Conservation (phyloP, 2,888 invertebrate genomes). For the Priocnemis perturbator region DNA sequence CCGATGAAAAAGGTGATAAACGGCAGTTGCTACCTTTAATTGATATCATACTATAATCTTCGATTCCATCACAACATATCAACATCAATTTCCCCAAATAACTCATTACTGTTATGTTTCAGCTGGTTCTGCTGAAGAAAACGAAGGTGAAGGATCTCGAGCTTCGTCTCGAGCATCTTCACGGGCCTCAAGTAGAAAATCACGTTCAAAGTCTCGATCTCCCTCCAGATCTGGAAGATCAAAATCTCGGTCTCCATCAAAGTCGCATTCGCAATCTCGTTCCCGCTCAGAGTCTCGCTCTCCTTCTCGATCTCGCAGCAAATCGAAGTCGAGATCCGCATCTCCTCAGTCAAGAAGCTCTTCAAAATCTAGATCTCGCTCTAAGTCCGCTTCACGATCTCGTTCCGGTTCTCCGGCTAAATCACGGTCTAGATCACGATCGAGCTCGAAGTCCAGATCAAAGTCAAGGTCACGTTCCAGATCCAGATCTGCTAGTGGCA, state of each 20-base stretch:
- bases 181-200: slow-evolving; percentile 66
- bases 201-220: slow-evolving; percentile 61
- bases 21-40: neutral
- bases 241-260: slow-evolving; percentile 64
- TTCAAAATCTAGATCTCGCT: slow-evolving; percentile 62
- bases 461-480: slow-evolving; percentile 63
- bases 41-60: neutral
- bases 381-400: slow-evolving; percentile 57
- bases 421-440: slow-evolving; percentile 63
- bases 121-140: slow-evolving; percentile 68
- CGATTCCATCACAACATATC: too few relatives aligned
- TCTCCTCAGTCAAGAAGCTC: slow-evolving; percentile 56
- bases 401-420: slow-evolving; percentile 64
- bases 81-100: neutral
- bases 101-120: slow-evolving; percentile 36
- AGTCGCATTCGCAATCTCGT: slow-evolving; percentile 64
- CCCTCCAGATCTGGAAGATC: slow-evolving; percentile 57
- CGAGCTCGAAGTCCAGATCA: slow-evolving; percentile 66
- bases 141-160: slow-evolving; percentile 70
- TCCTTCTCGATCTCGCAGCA: slow-evolving; percentile 56
- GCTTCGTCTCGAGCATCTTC: slow-evolving; percentile 75
- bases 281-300: slow-evolving; percentile 57
- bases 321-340: slow-evolving; percentile 61
- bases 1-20: slow-evolving; percentile 66
- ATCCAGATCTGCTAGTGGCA: slow-evolving; percentile 63